phyloP scores from a whole-genome alignment of 2,797 vertebrate genomes.

The Myiotriccus ornatus region DNA sequence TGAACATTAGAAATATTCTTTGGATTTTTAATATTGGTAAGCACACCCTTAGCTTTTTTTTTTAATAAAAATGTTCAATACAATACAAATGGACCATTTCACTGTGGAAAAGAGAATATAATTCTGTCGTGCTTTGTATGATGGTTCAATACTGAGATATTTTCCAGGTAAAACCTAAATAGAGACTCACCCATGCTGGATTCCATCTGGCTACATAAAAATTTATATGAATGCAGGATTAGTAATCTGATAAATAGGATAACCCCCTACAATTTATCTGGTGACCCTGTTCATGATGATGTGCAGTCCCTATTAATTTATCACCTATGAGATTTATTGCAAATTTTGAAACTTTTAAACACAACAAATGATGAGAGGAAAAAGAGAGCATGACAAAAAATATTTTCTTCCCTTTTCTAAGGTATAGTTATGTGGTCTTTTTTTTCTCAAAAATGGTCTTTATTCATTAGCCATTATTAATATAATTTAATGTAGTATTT shows the following conservation, averaged over 20 bases:
- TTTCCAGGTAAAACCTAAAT: not conserved
- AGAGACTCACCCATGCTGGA: not conserved
- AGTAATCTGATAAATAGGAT: not conserved
- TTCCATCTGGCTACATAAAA: not conserved
- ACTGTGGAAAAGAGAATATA: not conserved
- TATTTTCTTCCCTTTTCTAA: not conserved
- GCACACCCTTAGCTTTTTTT: fast-evolving
- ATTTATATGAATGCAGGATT: not conserved
- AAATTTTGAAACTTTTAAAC: not conserved
- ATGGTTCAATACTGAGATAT: not conserved
- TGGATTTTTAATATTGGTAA: not conserved
- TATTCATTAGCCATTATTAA: not conserved
- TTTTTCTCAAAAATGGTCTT: not conserved
- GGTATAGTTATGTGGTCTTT: not conserved
- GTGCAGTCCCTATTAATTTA: not conserved
- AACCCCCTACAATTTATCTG: not conserved
- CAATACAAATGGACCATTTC: not conserved
- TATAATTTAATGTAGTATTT: not conserved
- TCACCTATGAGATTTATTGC: not conserved
- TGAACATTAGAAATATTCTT: not conserved
- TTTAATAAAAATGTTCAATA: not conserved
- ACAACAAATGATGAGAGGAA: not conserved
- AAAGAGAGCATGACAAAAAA: not conserved
- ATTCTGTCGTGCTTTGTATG: not conserved
- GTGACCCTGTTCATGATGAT: not conserved